These are phyloP conservation scores for Paedocypris sp. DNA, from an alignment of 2,113 vertebrate species.

Conservation along the genomic window DNA sequence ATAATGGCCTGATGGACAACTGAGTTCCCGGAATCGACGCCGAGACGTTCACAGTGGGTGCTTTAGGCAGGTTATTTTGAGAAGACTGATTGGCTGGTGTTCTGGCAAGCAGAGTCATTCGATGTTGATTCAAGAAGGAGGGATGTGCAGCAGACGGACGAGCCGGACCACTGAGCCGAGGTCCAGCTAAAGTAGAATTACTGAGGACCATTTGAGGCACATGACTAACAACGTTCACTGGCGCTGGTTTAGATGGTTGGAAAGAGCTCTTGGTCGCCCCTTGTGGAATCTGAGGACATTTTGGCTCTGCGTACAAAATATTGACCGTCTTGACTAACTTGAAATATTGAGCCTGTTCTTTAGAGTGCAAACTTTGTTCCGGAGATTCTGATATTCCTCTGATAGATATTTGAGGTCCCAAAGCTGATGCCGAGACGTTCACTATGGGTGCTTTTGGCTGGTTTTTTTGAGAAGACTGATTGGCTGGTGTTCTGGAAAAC, in stretches of 20 bases:
- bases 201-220: not conserved
- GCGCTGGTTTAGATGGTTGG: too few species aligned
- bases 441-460: slow-evolving; percentile 12
- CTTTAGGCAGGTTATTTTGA: slow-evolving; percentile 12
- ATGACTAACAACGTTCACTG: too few species aligned
- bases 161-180: not conserved
- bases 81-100: not conserved
- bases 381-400: slow-evolving; percentile 28
- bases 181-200: not conserved
- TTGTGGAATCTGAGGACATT: too few species aligned
- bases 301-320: too few species aligned
- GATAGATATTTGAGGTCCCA: not conserved
- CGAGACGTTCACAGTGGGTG: not conserved
- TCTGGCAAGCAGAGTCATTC: not conserved
- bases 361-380: slow-evolving; percentile 10
- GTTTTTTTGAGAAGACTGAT: not conserved
- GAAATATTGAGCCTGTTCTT: not conserved
- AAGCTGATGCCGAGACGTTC: not conserved
- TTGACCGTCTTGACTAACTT: too few species aligned
- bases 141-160: not conserved
- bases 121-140: not conserved
- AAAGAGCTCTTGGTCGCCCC: too few species aligned
- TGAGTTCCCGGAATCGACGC: not conserved
- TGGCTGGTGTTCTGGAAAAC: not conserved
- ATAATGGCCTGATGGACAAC: not conserved